These are phyloP conservation scores for Camptogramma bilineatum DNA, from an alignment of 2,888 invertebrate species.

Conservation along the genomic window DNA sequence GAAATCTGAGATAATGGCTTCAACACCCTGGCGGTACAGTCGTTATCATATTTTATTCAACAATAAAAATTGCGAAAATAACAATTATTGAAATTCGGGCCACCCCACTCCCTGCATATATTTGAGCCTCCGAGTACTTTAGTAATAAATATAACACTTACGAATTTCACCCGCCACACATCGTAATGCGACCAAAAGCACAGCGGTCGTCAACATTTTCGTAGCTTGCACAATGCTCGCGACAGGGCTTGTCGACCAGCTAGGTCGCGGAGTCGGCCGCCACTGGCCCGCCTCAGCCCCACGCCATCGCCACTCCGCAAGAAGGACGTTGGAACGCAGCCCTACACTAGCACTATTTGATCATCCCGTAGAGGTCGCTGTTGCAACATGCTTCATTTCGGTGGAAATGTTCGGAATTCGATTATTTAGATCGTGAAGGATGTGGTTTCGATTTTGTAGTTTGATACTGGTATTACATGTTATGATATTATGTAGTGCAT, in stretches of 20 bases:
- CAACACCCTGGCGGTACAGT: no score
- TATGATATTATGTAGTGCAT: background rate
- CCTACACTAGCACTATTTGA: conserved; percentile 32
- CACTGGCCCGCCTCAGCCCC: conserved; percentile 62
- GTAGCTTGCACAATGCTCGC: conserved; percentile 42
- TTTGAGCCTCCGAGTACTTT: no score
- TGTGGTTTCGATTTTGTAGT: background rate
- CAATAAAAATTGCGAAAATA: no score
- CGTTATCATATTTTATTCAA: no score
- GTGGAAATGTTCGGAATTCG: conserved; percentile 14
- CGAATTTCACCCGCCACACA: conserved; percentile 75
- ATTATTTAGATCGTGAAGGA: background rate
- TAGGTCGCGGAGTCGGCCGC: conserved; percentile 71
- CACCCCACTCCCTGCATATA: no score
- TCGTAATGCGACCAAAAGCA: conserved; percentile 68
- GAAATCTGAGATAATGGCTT: no score
- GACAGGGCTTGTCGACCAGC: conserved; percentile 66
- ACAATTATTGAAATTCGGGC: no score
- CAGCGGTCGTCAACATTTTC: conserved; percentile 68
- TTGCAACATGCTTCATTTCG: conserved; percentile 20
- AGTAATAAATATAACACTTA: conserved; percentile 55
- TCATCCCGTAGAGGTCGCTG: conserved; percentile 30
- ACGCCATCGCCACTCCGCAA: conserved; percentile 44
- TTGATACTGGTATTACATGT: background rate
- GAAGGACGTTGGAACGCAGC: conserved; percentile 37